Evolutionary conservation across 2,888 invertebrate species (phyloP).

Genomic region (Lepetodrilus schrolli): DNA sequence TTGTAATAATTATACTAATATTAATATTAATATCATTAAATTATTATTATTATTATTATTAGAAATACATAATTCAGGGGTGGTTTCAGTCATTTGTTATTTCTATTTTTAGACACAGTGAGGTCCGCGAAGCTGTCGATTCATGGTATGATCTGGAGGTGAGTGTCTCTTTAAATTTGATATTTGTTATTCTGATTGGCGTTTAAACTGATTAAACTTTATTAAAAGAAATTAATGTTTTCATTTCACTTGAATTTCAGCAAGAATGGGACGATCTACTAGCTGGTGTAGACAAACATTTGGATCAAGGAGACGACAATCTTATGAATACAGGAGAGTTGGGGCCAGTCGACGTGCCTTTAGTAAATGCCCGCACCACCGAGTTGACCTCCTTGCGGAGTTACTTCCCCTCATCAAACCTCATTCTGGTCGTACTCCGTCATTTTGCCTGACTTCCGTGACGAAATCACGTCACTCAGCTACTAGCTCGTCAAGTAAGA

Average conservation of each 20-base stretch:
- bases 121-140: slow-evolving; percentile 41
- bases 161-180: not conserved
- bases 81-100: too few species aligned
- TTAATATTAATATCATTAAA: too few species aligned
- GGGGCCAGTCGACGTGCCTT: slow-evolving; percentile 47
- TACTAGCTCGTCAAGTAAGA: slow-evolving; percentile 48
- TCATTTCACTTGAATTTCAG: too few species aligned
- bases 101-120: slow-evolving; percentile 33
- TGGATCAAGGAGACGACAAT: slow-evolving; percentile 37
- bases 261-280: slow-evolving; percentile 62
- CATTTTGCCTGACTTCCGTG: slow-evolving; percentile 74
- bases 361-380: slow-evolving; percentile 57
- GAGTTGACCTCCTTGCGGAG: slow-evolving; percentile 46
- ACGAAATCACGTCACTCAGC: slow-evolving; percentile 65
- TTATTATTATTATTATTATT: too few species aligned
- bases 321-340: slow-evolving; percentile 46
- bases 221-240: not conserved
- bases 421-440: slow-evolving; percentile 63
- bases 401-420: slow-evolving; percentile 40
- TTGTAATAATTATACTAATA: too few species aligned
- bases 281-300: slow-evolving; percentile 49
- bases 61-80: too few species aligned
- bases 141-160: slow-evolving; percentile 51
- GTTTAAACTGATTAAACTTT: not conserved
- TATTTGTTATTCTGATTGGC: not conserved